Evolutionary conservation across 2,888 invertebrate genomes (phyloP), one percentile per base, ranked within the genome.

Genomic region (Caenorhabditis sulstoni): DNA sequence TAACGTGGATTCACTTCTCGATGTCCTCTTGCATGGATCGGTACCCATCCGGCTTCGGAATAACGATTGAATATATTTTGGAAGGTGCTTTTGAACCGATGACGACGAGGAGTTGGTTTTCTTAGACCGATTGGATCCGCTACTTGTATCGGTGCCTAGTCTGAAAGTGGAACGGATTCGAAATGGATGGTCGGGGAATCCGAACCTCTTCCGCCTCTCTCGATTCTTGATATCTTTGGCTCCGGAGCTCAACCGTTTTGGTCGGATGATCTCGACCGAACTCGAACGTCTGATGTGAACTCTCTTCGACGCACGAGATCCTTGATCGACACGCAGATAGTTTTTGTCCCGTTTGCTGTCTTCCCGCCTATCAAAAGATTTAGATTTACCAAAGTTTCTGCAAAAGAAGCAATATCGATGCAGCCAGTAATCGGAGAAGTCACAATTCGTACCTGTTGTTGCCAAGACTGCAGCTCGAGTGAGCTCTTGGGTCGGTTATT

Each of bases 41-140:
- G 87, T 87, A 57, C 89, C 89, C 89, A 89, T 89, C 29, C 90
- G 78, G n/a, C 86, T 86, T 16, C 90, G 82, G 71, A 90, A 90
- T 37, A 90, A 67, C 18, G 86, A 87, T 61, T 90, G 88, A 23
- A 90, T 89, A 75, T 90, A 90, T 74, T 88, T 87, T 0, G 90
- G 89, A 14, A 90, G 70, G 61, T 90, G 89, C 44, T 89, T 88
- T 50, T 88, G 88, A 7, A 87, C 86, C 16, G 85, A 85, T 47
- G 83, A 83, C 0, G 88, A 86, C 8, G 89, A 89, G 8, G 87
- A 88, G 49, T 83, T 90, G 12, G 89, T 89, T 65, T 89, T 90
- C 70, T 89, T 89, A n/a, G 89, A 89, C 9, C 88, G 79, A 49
- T 86, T 85, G 1, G 88, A 88, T 8, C 89, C 89, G 45, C 86